These are phyloP conservation scores for Xyrauchen texanus DNA, from an alignment of 2,113 vertebrate species.

Conservation along the genomic window DNA sequence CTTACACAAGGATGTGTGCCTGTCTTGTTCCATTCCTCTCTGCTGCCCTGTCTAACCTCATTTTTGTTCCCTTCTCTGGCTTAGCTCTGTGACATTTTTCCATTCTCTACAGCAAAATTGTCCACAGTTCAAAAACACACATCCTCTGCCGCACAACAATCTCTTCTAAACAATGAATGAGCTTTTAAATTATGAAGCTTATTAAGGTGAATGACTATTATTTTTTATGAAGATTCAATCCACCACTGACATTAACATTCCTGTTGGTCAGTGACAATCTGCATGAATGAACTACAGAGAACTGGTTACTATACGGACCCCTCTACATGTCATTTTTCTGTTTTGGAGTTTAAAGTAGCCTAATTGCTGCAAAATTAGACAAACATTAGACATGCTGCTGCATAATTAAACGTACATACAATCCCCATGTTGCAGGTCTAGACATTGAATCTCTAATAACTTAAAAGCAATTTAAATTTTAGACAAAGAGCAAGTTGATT, in stretches of 20 bases:
- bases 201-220: not conserved
- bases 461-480: too few species aligned
- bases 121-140: not conserved
- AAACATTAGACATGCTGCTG: too few species aligned
- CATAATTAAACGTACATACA: too few species aligned
- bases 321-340: slow-evolving; percentile 12
- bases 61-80: slow-evolving; percentile 17
- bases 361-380: too few species aligned
- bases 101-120: slow-evolving; percentile 8
- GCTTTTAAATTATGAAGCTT: not conserved
- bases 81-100: not conserved
- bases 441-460: too few species aligned
- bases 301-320: not conserved
- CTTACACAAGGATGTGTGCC: slow-evolving; percentile 24
- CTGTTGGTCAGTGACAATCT: not conserved
- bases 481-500: too few species aligned
- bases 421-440: too few species aligned
- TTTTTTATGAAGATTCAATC: not conserved
- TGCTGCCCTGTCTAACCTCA: slow-evolving; percentile 14
- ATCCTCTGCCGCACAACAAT: not conserved
- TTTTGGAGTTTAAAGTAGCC: too few species aligned
- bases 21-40: slow-evolving; percentile 13
- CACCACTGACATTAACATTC: not conserved
- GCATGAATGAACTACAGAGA: slow-evolving; percentile 6
- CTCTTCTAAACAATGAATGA: not conserved